Conservation (phyloP, 1,140 invertebrate genomes). For the Scaptomyza pallida region DNA sequence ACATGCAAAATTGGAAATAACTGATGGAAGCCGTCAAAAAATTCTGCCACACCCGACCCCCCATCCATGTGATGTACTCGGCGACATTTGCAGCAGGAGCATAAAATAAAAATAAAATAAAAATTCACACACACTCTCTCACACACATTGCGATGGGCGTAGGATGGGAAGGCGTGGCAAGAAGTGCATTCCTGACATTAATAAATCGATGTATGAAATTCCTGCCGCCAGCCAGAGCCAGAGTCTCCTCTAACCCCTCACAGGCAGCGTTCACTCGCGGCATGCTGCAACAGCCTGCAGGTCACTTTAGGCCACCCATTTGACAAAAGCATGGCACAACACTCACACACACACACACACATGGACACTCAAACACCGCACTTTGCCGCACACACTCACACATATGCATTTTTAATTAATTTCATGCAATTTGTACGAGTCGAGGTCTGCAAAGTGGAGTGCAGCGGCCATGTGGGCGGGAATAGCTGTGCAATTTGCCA, state of each 20-base stretch:
- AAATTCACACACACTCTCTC: slow-evolving; percentile 7
- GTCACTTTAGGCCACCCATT: slow-evolving; percentile 76
- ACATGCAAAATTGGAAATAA: slow-evolving; percentile 77
- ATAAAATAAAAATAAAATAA: slow-evolving; percentile 44
- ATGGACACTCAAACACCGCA: neutral
- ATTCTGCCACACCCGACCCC: slow-evolving; percentile 46
- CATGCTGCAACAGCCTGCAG: slow-evolving; percentile 64
- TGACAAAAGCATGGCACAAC: slow-evolving; percentile 68
- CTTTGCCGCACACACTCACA: slow-evolving; percentile 24
- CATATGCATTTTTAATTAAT: slow-evolving; percentile 79
- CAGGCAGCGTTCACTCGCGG: slow-evolving; percentile 15
- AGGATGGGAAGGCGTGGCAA: slow-evolving; percentile 24
- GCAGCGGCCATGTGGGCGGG: neutral
- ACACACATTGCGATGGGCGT: neutral
- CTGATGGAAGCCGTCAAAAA: slow-evolving; percentile 80
- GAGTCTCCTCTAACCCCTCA: neutral
- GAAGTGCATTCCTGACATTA: slow-evolving; percentile 70
- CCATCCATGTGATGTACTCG: slow-evolving; percentile 20
- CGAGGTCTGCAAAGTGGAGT: neutral
- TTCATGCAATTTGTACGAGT: slow-evolving; percentile 76
- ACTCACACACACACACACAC: slow-evolving; percentile 30
- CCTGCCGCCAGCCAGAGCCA: slow-evolving; percentile 18
- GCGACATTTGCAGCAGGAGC: slow-evolving; percentile 48
- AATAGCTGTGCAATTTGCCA: slow-evolving; percentile 60
- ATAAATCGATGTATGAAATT: slow-evolving; percentile 77